phyloP scores from a whole-genome alignment of 1,140 invertebrate genomes.

The Ceratoteleas bidentatus region DNA sequence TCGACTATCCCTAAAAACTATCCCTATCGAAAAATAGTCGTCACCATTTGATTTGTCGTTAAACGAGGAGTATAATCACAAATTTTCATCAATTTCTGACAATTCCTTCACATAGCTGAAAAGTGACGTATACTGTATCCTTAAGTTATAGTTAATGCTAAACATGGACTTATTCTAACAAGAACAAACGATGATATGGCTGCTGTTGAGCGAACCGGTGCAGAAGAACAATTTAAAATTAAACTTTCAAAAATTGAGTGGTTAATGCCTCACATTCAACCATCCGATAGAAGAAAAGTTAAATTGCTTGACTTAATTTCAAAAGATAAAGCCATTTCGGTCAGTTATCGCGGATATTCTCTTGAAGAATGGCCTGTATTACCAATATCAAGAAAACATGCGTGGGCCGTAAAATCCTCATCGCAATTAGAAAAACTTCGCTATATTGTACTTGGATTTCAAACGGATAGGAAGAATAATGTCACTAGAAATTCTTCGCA shows the following conservation, averaged over 20 bases:
- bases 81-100: too few relatives aligned
- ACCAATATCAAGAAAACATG: constrained; percentile 26
- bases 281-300: constrained; percentile 2
- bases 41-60: too few relatives aligned
- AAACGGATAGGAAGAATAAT: constrained; percentile 50
- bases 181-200: neutral
- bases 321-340: constrained; percentile 54
- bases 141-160: constrained; percentile 5
- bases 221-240: constrained; percentile 6
- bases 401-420: neutral
- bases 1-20: too few relatives aligned
- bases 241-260: constrained; percentile 1
- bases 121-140: too few relatives aligned
- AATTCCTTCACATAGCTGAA: too few relatives aligned
- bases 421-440: constrained; percentile 64
- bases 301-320: constrained; percentile 3
- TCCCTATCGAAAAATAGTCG: too few relatives aligned
- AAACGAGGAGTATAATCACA: too few relatives aligned
- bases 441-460: constrained; percentile 61
- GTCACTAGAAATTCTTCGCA: constrained; percentile 6
- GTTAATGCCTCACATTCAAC: constrained; percentile 6
- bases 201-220: neutral
- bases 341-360: constrained; percentile 73
- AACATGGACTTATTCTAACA: constrained; percentile 2
- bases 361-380: constrained; percentile 73